A percentile compares a stretch with the other conserved stretches of the same genome.
Conservation (phyloP, 2,888 invertebrate species). For the Opisthograptis luteolata region DNA sequence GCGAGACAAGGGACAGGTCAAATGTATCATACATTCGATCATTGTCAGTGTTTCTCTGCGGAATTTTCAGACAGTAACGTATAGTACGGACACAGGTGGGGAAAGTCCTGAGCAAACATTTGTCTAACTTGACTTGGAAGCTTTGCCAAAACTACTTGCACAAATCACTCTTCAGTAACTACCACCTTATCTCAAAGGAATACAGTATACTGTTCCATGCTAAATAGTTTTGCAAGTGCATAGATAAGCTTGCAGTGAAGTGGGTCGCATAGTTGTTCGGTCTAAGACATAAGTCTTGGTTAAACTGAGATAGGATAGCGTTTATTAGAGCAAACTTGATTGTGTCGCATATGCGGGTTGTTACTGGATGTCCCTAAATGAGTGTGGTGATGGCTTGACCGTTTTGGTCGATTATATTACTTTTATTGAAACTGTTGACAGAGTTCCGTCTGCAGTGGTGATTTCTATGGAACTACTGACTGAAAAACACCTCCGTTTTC, state of each 20-base stretch:
- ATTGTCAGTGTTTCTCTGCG: conserved; percentile 51
- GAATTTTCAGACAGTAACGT: conserved; percentile 56
- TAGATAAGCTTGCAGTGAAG: conserved; percentile 32
- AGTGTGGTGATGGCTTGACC: background rate
- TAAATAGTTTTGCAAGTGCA: conserved; percentile 13
- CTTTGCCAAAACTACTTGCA: conserved; percentile 36
- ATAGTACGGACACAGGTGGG: conserved; percentile 58
- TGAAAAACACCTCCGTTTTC: too few species aligned
- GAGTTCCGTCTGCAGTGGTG: too few species aligned
- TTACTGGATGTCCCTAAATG: background rate
- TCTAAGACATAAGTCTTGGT: conserved; percentile 42
- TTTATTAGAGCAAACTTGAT: conserved; percentile 41
- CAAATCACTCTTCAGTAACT: conserved; percentile 20
- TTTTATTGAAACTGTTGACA: too few species aligned
- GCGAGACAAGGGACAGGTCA: conserved; percentile 22
- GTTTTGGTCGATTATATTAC: too few species aligned
- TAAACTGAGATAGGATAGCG: conserved; percentile 41
- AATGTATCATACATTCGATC: conserved; percentile 51
- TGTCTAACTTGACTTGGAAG: conserved; percentile 55
- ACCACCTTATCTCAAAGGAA: conserved; percentile 35
- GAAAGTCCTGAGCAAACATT: conserved; percentile 58
- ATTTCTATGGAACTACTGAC: too few species aligned
- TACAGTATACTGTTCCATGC: conserved; percentile 29
- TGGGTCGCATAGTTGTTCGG: conserved; percentile 41
- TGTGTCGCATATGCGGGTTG: conserved; percentile 6